phyloP scores from a whole-genome alignment of 2,797 vertebrate species.

The Amazona finschi region DNA sequence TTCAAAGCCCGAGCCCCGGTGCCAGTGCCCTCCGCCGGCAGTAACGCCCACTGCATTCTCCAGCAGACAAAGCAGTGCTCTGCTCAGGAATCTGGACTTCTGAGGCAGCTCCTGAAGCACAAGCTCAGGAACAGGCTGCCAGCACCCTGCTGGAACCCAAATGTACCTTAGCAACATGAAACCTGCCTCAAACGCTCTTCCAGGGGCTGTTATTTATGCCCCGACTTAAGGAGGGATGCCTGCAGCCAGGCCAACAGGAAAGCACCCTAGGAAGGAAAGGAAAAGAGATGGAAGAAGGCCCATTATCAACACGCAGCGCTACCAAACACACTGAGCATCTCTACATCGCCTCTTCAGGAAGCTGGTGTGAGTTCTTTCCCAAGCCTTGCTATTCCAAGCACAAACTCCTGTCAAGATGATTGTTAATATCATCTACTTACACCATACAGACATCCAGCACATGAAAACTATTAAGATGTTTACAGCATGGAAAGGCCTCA shows the following conservation, averaged over 20 bases:
- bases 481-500: neutral
- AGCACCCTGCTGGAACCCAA: neutral
- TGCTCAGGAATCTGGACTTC: neutral
- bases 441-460: neutral
- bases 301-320: neutral
- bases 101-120: neutral
- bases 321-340: neutral
- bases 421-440: neutral
- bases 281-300: neutral
- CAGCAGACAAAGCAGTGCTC: constrained; percentile 1
- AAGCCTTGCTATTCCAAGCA: neutral
- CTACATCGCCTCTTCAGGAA: neutral
- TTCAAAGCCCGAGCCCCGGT: neutral
- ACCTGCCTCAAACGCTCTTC: neutral
- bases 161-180: neutral
- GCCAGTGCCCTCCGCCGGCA: neutral
- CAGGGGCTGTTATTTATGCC: neutral
- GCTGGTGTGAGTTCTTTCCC: neutral
- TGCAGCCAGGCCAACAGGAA: neutral
- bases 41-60: constrained; percentile 44
- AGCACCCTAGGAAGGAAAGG: neutral
- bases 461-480: constrained; percentile 21
- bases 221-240: neutral
- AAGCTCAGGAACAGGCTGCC: neutral
- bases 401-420: neutral